These are phyloP conservation scores for Drosophila arawakana DNA, from an alignment of 1,140 invertebrate species.

Conservation along the genomic window DNA sequence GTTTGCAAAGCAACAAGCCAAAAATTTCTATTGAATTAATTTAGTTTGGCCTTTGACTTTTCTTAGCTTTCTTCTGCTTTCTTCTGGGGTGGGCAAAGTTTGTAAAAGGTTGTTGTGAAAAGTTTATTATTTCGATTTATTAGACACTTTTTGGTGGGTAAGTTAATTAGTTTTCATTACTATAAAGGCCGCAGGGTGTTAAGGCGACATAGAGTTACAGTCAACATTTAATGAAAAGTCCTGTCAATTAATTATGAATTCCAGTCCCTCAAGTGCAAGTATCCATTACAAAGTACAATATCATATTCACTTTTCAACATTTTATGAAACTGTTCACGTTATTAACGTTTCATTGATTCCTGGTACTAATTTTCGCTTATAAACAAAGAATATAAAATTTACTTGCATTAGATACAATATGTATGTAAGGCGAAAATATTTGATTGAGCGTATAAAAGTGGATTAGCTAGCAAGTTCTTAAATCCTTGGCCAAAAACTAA, in stretches of 20 bases:
- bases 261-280: not conserved
- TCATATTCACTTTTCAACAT: conserved; percentile 1
- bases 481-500: conserved; percentile 31
- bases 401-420: conserved; percentile 4
- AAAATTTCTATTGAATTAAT: conserved; percentile 62
- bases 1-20: conserved; percentile 40
- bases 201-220: conserved; percentile 12
- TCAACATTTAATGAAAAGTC: conserved; percentile 34
- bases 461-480: conserved; percentile 38
- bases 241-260: conserved; percentile 46
- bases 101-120: not conserved
- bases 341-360: conserved; percentile 65
- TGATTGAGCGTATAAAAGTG: conserved; percentile 79
- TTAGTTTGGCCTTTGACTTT: conserved; percentile 46
- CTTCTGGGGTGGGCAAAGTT: not conserved
- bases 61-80: not conserved
- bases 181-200: not conserved
- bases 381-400: conserved; percentile 24
- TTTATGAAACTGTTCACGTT: conserved; percentile 47
- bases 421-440: conserved; percentile 57
- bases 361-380: conserved; percentile 34
- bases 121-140: conserved; percentile 19
- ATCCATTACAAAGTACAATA: not conserved
- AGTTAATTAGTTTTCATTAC: conserved; percentile 63
- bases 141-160: conserved; percentile 17